phyloP scores from a whole-genome alignment of 1,140 invertebrate species.

The Drosophila orosa region DNA sequence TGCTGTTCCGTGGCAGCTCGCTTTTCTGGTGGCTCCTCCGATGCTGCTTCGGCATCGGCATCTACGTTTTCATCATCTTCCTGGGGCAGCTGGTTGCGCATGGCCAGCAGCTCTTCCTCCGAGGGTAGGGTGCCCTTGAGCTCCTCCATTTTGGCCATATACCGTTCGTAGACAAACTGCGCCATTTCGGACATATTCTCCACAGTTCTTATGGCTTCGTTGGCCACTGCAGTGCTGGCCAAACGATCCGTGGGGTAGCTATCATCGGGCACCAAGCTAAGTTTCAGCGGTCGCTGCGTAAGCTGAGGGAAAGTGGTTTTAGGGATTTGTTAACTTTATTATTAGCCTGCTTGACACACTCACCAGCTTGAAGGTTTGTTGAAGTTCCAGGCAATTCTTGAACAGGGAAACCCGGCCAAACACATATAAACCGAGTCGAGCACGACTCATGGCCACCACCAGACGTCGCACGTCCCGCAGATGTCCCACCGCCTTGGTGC shows the following conservation, averaged over 20 bases:
- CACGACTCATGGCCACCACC: constrained; percentile 98
- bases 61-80: constrained; percentile 42
- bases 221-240: constrained; percentile 37
- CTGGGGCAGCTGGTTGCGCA: constrained; percentile 50
- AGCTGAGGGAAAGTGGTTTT: constrained; percentile 77
- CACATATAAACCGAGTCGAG: constrained; percentile 98
- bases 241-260: constrained; percentile 89
- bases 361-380: constrained; percentile 96
- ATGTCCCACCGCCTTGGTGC: constrained; percentile 98
- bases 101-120: constrained; percentile 51
- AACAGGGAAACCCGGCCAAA: constrained; percentile 97
- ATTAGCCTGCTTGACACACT: constrained; percentile 53
- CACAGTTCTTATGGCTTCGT: constrained; percentile 85
- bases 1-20: constrained; percentile 40
- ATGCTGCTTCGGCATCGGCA: neutral
- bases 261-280: constrained; percentile 92
- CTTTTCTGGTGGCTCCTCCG: constrained; percentile 67
- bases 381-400: constrained; percentile 98
- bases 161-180: constrained; percentile 95
- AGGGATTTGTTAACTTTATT: neutral
- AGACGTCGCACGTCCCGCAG: constrained; percentile 97
- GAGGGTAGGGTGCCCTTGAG: constrained; percentile 86
- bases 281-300: constrained; percentile 88
- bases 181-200: constrained; percentile 97
- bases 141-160: constrained; percentile 90